A percentile compares a stretch with the other conserved stretches of the same genome.
Conservation (phyloP, 1,140 invertebrate genomes). For the Uloborus diversus region DNA sequence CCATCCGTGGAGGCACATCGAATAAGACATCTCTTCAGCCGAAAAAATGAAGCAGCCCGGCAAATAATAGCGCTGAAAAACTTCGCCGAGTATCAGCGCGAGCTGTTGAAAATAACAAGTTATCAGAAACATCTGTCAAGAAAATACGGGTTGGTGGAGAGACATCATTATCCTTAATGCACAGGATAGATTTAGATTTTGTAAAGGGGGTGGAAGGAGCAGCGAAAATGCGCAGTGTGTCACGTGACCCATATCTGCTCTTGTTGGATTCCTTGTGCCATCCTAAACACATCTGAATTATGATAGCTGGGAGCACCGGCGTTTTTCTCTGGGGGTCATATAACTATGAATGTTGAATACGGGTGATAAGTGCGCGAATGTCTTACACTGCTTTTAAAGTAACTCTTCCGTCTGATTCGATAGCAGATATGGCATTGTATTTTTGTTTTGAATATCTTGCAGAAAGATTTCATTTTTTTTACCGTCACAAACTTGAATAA, state of each 20-base stretch:
- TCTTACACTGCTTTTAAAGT: too few species aligned
- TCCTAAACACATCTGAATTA: constrained; percentile 49
- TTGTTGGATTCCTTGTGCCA: constrained; percentile 35
- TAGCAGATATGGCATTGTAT: too few species aligned
- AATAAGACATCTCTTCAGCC: constrained; percentile 13
- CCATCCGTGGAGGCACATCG: not conserved
- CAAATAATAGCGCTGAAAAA: constrained; percentile 30
- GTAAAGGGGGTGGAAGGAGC: not conserved
- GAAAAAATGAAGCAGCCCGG: not conserved
- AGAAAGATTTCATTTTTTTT: too few species aligned
- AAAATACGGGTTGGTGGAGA: constrained; percentile 39
- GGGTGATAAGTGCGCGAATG: too few species aligned
- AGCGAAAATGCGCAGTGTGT: constrained; percentile 20
- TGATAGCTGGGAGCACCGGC: constrained; percentile 39
- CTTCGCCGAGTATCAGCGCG: not conserved
- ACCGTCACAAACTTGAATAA: too few species aligned
- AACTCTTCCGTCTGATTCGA: too few species aligned
- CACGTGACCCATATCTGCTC: constrained; percentile 43
- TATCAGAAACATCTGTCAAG: constrained; percentile 52
- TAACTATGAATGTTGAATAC: constrained; percentile 1
- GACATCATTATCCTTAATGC: constrained; percentile 52
- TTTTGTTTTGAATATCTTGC: too few species aligned
- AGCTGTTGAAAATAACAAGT: constrained; percentile 55
- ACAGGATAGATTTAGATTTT: constrained; percentile 54
- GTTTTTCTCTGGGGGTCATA: constrained; percentile 16